A percentile compares a stretch with the other conserved stretches of the same genome.
phyloP scores from a whole-genome alignment of 2,888 invertebrate species.

The Anorthoa munda region DNA sequence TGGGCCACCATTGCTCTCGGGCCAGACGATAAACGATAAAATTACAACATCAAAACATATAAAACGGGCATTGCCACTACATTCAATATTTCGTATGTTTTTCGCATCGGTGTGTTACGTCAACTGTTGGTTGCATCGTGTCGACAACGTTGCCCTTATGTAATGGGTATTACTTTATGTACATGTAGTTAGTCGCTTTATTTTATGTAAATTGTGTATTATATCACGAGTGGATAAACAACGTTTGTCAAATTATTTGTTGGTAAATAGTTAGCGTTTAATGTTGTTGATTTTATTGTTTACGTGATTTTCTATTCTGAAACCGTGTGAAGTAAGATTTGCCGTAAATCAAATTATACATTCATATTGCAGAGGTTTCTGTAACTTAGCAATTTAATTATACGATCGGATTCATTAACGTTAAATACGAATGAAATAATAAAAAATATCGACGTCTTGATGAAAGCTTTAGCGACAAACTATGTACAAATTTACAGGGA shows the following conservation, averaged over 20 bases:
- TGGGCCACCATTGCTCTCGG: too few relatives aligned
- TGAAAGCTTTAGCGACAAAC: not conserved
- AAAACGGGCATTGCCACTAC: conserved; percentile 27
- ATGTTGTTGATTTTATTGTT: conserved; percentile 28
- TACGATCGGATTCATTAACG: not conserved
- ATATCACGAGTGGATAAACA: conserved; percentile 19
- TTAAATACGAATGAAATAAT: not conserved
- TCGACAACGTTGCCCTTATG: conserved; percentile 45
- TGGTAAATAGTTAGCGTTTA: conserved; percentile 39
- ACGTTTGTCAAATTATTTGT: conserved; percentile 37
- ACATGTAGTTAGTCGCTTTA: conserved; percentile 1
- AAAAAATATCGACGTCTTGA: not conserved
- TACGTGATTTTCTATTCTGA: conserved; percentile 8
- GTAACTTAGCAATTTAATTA: not conserved
- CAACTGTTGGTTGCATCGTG: conserved; percentile 37
- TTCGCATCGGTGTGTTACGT: conserved; percentile 44
- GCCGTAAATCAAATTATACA: not conserved
- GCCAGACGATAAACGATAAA: conserved; percentile 4
- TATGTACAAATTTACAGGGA: not conserved
- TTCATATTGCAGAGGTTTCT: not conserved
- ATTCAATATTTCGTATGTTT: conserved; percentile 50
- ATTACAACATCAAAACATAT: conserved; percentile 15
- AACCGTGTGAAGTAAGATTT: conserved; percentile 1
- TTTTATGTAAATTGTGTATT: conserved; percentile 28
- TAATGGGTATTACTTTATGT: conserved; percentile 36